Percentiles rank a stretch among this genome's conserved stretches.
These are phyloP conservation scores for Origma solitaria DNA, from an alignment of 2,113 vertebrate genomes.

Conservation along the genomic window DNA sequence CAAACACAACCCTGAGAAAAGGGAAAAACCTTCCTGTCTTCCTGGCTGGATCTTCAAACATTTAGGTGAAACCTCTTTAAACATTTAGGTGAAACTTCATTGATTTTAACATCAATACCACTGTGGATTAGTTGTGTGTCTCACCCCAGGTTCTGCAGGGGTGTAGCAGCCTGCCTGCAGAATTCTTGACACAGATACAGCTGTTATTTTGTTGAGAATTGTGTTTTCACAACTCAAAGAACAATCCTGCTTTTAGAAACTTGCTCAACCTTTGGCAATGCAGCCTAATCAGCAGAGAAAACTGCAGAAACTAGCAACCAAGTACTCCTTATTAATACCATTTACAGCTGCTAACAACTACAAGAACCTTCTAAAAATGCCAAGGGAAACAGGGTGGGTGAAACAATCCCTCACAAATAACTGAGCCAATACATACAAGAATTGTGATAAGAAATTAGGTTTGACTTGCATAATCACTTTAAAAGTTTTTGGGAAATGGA, in stretches of 20 bases:
- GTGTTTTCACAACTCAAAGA: conserved; percentile 42
- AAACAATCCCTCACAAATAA: conserved; percentile 9
- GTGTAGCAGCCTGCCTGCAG: neutral
- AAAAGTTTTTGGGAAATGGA: neutral
- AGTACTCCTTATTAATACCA: conserved; percentile 27
- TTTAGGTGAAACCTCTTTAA: neutral
- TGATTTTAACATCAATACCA: neutral
- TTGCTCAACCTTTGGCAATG: conserved; percentile 51
- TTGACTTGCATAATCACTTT: conserved; percentile 29
- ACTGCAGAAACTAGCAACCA: conserved; percentile 42
- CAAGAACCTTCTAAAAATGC: neutral
- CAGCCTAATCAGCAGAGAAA: conserved; percentile 36
- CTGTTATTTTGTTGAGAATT: neutral
- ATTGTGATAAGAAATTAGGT: conserved; percentile 36
- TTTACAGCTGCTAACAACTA: conserved; percentile 28
- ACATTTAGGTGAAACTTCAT: neutral
- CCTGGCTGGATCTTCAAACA: neutral
- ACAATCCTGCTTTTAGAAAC: conserved; percentile 58
- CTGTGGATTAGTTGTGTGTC: neutral
- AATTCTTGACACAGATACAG: neutral
- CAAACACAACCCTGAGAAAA: neutral
- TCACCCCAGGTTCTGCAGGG: neutral
- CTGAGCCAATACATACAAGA: neutral
- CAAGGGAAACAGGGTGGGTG: conserved; percentile 45
- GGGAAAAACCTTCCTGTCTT: neutral